Conservation (phyloP, 2,113 vertebrate species). For the Helogale parvula region DNA sequence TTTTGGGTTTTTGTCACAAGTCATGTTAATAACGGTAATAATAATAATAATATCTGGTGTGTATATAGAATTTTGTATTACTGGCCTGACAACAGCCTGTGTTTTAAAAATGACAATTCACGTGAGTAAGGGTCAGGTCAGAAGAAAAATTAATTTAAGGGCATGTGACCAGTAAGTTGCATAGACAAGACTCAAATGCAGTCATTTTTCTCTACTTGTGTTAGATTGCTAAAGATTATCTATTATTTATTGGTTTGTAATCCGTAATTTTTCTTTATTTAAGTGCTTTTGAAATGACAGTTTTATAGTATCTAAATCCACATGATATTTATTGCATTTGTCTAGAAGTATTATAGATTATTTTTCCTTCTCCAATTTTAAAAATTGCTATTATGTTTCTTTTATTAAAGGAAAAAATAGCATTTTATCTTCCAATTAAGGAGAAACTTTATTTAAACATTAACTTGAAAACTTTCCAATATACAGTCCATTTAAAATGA, state of each 20-base stretch:
- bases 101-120: slow-evolving; percentile 50
- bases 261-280: slow-evolving; percentile 37
- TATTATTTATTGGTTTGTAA: slow-evolving; percentile 47
- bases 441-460: slow-evolving; percentile 11
- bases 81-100: slow-evolving; percentile 7
- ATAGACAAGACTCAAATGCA: slow-evolving; percentile 48
- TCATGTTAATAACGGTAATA: neutral
- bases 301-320: slow-evolving; percentile 10
- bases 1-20: neutral
- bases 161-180: slow-evolving; percentile 39
- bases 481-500: slow-evolving; percentile 24
- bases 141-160: slow-evolving; percentile 68
- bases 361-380: slow-evolving; percentile 8
- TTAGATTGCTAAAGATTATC: slow-evolving; percentile 47
- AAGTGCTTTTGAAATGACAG: slow-evolving; percentile 14
- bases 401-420: neutral
- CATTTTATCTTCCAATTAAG: neutral
- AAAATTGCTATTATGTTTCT: neutral
- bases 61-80: neutral
- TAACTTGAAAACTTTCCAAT: slow-evolving; percentile 7
- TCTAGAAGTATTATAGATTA: slow-evolving; percentile 20
- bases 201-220: slow-evolving; percentile 22
- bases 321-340: neutral
- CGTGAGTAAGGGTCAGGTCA: slow-evolving; percentile 25
- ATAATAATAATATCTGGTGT: neutral